Base-by-base conservation (phyloP, 2,888 invertebrate genomes). In the Abrostola triplasia region DNA sequence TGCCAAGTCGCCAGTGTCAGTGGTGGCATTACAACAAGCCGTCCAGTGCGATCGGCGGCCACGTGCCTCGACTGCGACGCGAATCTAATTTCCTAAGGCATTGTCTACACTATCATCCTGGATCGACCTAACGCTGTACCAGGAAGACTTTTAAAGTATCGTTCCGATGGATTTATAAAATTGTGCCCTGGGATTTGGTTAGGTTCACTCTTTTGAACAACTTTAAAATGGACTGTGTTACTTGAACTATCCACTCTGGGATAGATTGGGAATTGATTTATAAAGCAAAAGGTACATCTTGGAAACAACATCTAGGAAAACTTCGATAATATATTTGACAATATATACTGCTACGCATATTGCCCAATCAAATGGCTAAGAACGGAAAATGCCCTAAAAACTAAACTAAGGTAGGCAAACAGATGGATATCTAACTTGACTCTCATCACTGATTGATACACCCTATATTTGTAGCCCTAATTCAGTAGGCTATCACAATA, bases 41-140 rank as follows among this genome's bases (percentile, higher is more conserved):
- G 84, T 84, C 85, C 85, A 85, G 85, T 77, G 76, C 81, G 81
- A 82, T 76, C 80, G 82, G 74, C 70, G 64, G 67, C 81, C 88
- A 90, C 92, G 92, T 92, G 92, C 87, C 77, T 51, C 70, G 90
- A 90, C 90, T 92, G 73, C 89, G 75, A 86, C 81, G 76, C 75
- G 82, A 89, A 91, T 90, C 88, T 91, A 90, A 92, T 92, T 92
- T 90, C 90, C 90, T 84, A 89, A 86, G 86, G 85, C 89, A 88
- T 91, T 91, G 90, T 91, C 90, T 90, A 79, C 83, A 81, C 85
- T 84, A 84, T 84, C 85, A 83, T 67, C 48, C 38, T 59, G 36
- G 36, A 78, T 74, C 75, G 58, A 59, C 63, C 70, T 67, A 59
- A 50, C 44, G 44, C 49, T 53, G 62, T 68, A 68, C 73, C 65